Evolutionary conservation across 1,140 invertebrate genomes (phyloP), one percentile per base, ranked within the genome.

Genomic region (Ptiloglossa arizonensis): DNA sequence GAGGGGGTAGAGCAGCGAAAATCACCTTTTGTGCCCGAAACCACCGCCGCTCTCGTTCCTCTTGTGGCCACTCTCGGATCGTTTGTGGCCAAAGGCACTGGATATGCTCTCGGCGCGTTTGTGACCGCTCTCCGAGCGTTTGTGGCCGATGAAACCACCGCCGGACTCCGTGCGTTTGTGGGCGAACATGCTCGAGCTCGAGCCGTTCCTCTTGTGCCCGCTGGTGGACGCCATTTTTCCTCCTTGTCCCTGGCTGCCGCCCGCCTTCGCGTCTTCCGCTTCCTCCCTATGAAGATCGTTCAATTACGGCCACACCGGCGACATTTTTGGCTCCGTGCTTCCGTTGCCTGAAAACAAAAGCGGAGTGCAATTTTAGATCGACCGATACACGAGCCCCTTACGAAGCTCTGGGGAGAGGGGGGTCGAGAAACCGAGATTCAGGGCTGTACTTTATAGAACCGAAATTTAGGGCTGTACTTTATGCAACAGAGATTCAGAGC

Each of bases 101-200:
- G 91, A 91, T 89, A 93, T 92, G 87, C 90, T 92, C 75, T 93
- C 92, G 80, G 91, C 89, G 32, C 90, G 86, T 78, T 87, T 90
- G 80, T 92, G 91, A 56, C 90, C 91, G 73, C 86, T 87, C 82
- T 91, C 90, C 22, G 90, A 85, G 62, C 90, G 87, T 87, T 91
- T 91, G 86, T 91, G 90, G 67, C 88, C 90, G 57, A 91, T 89
- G 50, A 91, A 89, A 56, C 87, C 87, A 72, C 90, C 90, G 29
- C 90, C 90, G 11, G 90, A 91, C 29, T 90, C 92, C 32, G 87
- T 90, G 13, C 89, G 85, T 63, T 80, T 89, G 85, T 92, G 91
- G 44, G 87, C 81, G 77, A 93, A 91, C 87, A 92, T 90, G 64
- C 90, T 91, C 38, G 91, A 93, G 59, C 88, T 91, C 68, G 91